Percentiles rank a stretch among this genome's conserved stretches.
phyloP scores from a whole-genome alignment of 2,113 vertebrate genomes.

The Lichenostomus cassidix region DNA sequence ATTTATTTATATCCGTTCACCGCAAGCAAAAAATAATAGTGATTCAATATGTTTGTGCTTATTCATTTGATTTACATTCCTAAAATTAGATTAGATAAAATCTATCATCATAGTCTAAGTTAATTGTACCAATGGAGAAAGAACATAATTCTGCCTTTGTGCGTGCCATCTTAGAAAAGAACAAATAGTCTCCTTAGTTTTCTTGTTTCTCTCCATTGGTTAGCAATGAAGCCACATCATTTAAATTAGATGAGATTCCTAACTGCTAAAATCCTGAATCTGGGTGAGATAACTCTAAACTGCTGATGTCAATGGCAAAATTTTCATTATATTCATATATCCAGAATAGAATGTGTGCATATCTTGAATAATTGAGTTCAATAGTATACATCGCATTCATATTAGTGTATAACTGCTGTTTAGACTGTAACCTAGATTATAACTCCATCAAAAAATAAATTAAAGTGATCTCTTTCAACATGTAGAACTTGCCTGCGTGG shows the following conservation, averaged over 20 bases:
- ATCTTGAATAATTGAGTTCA: not conserved
- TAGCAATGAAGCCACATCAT: not conserved
- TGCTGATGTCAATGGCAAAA: not conserved
- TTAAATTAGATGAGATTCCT: not conserved
- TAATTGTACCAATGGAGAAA: not conserved
- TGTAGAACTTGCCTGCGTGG: not conserved
- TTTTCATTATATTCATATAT: not conserved
- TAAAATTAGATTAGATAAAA: slow-evolving; percentile 15
- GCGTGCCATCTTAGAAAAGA: not conserved
- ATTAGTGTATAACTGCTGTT: not conserved
- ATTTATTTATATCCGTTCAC: not conserved
- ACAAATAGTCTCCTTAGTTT: not conserved
- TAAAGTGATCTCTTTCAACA: not conserved
- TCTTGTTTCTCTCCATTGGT: not conserved
- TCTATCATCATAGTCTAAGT: not conserved
- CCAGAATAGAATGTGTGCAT: not conserved
- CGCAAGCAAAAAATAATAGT: not conserved
- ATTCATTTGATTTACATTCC: not conserved
- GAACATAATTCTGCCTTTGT: not conserved
- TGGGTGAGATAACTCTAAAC: not conserved
- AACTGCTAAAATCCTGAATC: not conserved
- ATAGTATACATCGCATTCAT: not conserved
- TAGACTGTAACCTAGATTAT: not conserved
- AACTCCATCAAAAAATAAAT: not conserved
- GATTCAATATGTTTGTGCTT: not conserved